These are phyloP conservation scores for Apostichopus japonicus DNA, from an alignment of 35 echinoderm and acorn worm species.

Conservation along the genomic window DNA sequence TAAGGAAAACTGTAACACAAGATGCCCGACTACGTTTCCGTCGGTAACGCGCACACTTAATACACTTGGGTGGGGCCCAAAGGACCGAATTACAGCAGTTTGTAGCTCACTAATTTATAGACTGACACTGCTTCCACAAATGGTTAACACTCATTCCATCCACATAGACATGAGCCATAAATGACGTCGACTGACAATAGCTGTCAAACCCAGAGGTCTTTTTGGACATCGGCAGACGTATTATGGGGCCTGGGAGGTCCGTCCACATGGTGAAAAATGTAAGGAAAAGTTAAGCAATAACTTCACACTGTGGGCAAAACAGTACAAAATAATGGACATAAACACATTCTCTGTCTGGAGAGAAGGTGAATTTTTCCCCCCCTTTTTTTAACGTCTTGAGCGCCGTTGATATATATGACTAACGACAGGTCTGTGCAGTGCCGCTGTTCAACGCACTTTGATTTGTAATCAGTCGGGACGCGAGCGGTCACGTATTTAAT, in stretches of 20 bases:
- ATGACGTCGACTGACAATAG: slow-evolving; percentile 36
- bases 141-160: slow-evolving; percentile 45
- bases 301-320: slow-evolving; percentile 17
- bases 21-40: slow-evolving; percentile 39
- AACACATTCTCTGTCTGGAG: background rate
- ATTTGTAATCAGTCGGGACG: background rate
- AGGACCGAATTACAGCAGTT: slow-evolving; percentile 47
- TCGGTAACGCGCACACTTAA: slow-evolving; percentile 36
- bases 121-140: slow-evolving; percentile 38
- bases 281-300: slow-evolving; percentile 13
- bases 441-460: background rate
- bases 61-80: slow-evolving; percentile 55
- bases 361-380: background rate
- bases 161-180: slow-evolving; percentile 36
- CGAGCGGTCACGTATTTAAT: no score
- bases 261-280: slow-evolving; percentile 1
- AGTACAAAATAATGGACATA: background rate
- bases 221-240: slow-evolving; percentile 30
- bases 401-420: background rate
- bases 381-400: background rate
- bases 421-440: background rate
- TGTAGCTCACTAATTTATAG: slow-evolving; percentile 52
- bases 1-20: slow-evolving; percentile 13
- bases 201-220: slow-evolving; percentile 50
- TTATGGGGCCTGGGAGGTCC: slow-evolving; percentile 49